phyloP scores from a whole-genome alignment of 2,113 vertebrate species.

The Phylloscopus trochiloides region DNA sequence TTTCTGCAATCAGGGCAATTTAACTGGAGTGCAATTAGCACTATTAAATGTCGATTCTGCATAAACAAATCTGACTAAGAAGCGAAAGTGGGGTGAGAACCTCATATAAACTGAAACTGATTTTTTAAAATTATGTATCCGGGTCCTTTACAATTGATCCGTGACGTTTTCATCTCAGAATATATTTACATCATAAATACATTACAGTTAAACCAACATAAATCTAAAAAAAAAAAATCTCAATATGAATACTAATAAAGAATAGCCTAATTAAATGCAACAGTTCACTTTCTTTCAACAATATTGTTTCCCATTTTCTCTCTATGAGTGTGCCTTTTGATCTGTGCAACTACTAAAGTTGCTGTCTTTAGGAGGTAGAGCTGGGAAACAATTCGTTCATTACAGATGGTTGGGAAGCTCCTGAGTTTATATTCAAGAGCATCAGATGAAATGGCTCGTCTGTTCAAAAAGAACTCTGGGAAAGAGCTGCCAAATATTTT shows the following conservation, averaged over 20 bases:
- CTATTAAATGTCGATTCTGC: conserved; percentile 95
- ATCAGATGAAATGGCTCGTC: conserved; percentile 35
- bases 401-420: conserved; percentile 57
- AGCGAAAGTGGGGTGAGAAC: conserved; percentile 83
- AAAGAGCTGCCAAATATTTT: conserved; percentile 44
- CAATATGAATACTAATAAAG: conserved; percentile 74
- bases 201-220: conserved; percentile 74
- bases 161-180: conserved; percentile 79
- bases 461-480: conserved; percentile 2
- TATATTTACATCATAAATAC: conserved; percentile 83
- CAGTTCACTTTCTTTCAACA: conserved; percentile 77
- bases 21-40: conserved; percentile 95
- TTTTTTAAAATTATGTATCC: conserved; percentile 83
- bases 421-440: conserved; percentile 32
- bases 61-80: conserved; percentile 95
- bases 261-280: conserved; percentile 77
- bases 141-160: conserved; percentile 83
- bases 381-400: conserved; percentile 70
- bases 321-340: conserved; percentile 65
- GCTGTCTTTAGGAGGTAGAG: conserved; percentile 63
- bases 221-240: conserved; percentile 39
- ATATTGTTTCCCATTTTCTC: conserved; percentile 69
- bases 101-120: conserved; percentile 83
- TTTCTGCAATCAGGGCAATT: conserved; percentile 99
- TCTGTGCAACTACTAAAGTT: conserved; percentile 73